A percentile compares a stretch with the other conserved stretches of the same genome.
These are phyloP conservation scores for Pseudomyrmex gracilis DNA, from an alignment of 1,140 invertebrate species.

Conservation along the genomic window DNA sequence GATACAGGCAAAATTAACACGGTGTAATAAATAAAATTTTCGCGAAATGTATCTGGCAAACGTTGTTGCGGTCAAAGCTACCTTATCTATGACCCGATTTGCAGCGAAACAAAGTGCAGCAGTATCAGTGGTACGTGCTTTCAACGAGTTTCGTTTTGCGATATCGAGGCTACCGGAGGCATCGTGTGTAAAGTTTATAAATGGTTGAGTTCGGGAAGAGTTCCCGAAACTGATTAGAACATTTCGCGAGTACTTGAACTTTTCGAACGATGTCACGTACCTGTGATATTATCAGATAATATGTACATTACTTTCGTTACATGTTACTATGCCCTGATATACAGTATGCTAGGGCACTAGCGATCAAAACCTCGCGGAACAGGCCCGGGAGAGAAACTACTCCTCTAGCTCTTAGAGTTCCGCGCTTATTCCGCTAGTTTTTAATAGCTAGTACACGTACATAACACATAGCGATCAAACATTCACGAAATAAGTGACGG, in stretches of 20 bases:
- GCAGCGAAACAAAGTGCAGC: slow-evolving; percentile 38
- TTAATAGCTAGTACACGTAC: too few species aligned
- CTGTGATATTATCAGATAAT: background rate
- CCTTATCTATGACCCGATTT: slow-evolving; percentile 37
- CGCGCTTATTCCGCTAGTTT: too few species aligned
- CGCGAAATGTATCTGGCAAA: background rate
- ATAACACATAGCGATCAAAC: too few species aligned
- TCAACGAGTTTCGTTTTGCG: slow-evolving; percentile 34
- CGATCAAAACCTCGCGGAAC: too few species aligned
- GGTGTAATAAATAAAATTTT: slow-evolving; percentile 11
- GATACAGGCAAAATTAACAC: background rate
- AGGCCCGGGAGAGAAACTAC: too few species aligned
- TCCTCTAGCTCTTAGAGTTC: too few species aligned
- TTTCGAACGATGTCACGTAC: background rate
- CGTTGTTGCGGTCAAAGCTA: slow-evolving; percentile 30
- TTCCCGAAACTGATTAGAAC: slow-evolving; percentile 7
- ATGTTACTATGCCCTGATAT: background rate
- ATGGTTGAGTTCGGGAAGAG: slow-evolving; percentile 28
- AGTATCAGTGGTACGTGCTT: slow-evolving; percentile 30
- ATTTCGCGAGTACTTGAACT: background rate
- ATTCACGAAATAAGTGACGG: too few species aligned
- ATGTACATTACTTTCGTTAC: background rate
- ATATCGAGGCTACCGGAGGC: slow-evolving; percentile 18
- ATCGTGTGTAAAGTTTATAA: slow-evolving; percentile 47
- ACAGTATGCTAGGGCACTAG: background rate